A percentile compares a stretch with the other conserved stretches of the same genome.
Evolutionary conservation across 2,888 invertebrate genomes (phyloP).

Genomic region (Cryptophagus acutangulus): DNA sequence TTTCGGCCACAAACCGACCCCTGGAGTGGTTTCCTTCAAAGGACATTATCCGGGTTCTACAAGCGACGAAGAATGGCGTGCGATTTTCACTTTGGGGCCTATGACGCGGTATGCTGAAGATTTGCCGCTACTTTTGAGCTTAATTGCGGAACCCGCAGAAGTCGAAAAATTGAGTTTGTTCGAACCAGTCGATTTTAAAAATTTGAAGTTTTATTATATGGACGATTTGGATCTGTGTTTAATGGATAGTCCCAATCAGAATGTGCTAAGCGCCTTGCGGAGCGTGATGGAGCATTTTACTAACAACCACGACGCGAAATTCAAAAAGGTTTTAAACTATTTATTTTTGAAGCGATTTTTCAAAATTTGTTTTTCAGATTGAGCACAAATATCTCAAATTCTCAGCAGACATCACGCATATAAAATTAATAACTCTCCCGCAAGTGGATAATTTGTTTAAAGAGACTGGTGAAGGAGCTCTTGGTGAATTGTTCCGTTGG

Average conservation of each 20-base stretch:
- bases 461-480: constrained; percentile 51
- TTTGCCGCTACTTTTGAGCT: constrained; percentile 67
- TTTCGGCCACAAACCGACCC: constrained; percentile 88
- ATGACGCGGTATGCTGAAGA: constrained; percentile 85
- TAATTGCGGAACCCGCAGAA: constrained; percentile 56
- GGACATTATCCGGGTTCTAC: constrained; percentile 66
- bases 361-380: neutral
- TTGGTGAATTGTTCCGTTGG: constrained; percentile 62
- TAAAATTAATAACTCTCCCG: neutral
- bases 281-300: constrained; percentile 28
- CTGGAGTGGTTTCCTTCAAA: constrained; percentile 58
- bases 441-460: constrained; percentile 6
- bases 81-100: constrained; percentile 77
- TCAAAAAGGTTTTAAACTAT: too few species aligned
- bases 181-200: constrained; percentile 53
- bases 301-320: constrained; percentile 20
- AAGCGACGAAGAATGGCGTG: constrained; percentile 58
- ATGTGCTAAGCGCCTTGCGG: constrained; percentile 21
- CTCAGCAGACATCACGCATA: too few species aligned
- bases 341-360: too few species aligned
- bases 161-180: constrained; percentile 48
- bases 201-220: constrained; percentile 74
- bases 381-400: neutral
- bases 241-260: constrained; percentile 23
- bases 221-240: constrained; percentile 50